These are phyloP conservation scores for Drosophila guanche DNA, from an alignment of 1,140 invertebrate species.

Conservation along the genomic window DNA sequence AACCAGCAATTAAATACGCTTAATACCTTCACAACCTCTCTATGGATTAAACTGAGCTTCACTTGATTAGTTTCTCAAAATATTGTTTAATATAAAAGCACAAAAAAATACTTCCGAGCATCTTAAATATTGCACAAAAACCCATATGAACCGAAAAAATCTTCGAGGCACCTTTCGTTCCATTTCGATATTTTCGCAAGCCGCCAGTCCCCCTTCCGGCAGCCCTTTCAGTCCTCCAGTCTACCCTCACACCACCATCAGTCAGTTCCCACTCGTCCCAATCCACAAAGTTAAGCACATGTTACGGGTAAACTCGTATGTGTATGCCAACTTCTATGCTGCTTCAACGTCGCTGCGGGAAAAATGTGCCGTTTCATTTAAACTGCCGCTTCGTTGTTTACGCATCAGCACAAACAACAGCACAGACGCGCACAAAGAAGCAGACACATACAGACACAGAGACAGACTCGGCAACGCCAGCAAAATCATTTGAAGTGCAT, in stretches of 20 bases:
- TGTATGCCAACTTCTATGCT: slow-evolving; percentile 64
- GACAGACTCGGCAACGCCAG: slow-evolving; percentile 21
- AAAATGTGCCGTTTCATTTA: slow-evolving; percentile 79
- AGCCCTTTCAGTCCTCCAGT: not conserved
- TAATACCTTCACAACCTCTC: too few relatives aligned
- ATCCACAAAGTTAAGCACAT: slow-evolving; percentile 42
- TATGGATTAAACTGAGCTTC: too few relatives aligned
- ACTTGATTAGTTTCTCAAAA: too few relatives aligned
- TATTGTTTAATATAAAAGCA: too few relatives aligned
- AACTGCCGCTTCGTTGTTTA: slow-evolving; percentile 73
- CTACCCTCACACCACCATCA: not conserved
- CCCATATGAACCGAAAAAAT: too few relatives aligned
- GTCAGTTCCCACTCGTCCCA: not conserved
- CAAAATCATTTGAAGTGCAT: slow-evolving; percentile 76
- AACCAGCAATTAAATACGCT: too few relatives aligned
- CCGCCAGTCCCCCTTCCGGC: not conserved
- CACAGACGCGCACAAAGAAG: slow-evolving; percentile 34
- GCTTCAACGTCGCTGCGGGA: slow-evolving; percentile 49
- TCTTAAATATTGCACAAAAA: too few relatives aligned
- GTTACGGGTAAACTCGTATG: slow-evolving; percentile 14
- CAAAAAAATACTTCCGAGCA: too few relatives aligned
- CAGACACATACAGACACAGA: slow-evolving; percentile 9
- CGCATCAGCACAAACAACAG: slow-evolving; percentile 69
- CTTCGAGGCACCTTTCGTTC: not conserved
- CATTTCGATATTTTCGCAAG: slow-evolving; percentile 1